These are phyloP conservation scores for Gymnocypris eckloni DNA, from an alignment of 2,797 vertebrate genomes.

Conservation along the genomic window DNA sequence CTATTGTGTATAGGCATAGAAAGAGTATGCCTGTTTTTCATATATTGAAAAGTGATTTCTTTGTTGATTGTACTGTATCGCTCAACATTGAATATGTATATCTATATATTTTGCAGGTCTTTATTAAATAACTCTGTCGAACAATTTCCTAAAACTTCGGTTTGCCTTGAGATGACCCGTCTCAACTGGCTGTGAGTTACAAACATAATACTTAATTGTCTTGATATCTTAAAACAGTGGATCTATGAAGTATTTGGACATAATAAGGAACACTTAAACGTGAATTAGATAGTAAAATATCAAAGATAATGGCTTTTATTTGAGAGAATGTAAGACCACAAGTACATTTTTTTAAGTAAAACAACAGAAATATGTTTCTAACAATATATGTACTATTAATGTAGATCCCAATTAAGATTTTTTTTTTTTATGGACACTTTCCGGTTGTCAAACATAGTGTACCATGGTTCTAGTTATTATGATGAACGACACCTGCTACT, in stretches of 20 bases:
- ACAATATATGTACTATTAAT: background rate
- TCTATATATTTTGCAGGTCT: constrained; percentile 63
- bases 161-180: constrained; percentile 67
- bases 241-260: background rate
- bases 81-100: background rate
- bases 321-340: background rate
- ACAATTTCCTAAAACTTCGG: constrained; percentile 63
- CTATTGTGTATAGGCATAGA: background rate
- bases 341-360: too few relatives aligned
- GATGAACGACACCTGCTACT: background rate
- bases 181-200: constrained; percentile 74
- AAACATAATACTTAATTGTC: background rate
- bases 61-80: background rate
- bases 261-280: background rate
- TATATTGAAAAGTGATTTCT: background rate
- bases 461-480: background rate
- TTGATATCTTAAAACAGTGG: background rate
- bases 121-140: constrained; percentile 70
- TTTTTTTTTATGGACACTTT: background rate
- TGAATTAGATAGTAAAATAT: background rate
- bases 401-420: background rate
- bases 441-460: background rate
- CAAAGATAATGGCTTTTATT: background rate
- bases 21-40: background rate
- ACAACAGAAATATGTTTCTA: background rate